Evolutionary conservation across 2,113 vertebrate species (phyloP).

Genomic region (Oxyura jamaicensis): DNA sequence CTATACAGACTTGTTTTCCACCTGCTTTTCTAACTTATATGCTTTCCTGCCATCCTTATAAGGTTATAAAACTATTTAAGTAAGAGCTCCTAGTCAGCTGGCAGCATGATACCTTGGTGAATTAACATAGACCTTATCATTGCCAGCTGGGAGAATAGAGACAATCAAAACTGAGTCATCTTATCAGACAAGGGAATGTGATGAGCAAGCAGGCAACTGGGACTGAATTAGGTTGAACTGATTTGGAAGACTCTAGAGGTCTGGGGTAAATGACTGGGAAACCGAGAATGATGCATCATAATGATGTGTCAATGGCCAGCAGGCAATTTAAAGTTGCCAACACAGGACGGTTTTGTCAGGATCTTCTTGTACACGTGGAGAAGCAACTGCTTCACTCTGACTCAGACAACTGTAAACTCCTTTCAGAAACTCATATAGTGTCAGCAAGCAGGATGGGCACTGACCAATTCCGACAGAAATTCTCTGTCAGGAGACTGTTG

Average conservation of each 20-base stretch:
- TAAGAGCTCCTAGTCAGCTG: background rate
- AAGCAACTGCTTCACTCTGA: background rate
- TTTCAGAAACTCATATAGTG: background rate
- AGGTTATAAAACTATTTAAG: background rate
- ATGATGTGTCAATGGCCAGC: background rate
- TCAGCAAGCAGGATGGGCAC: background rate
- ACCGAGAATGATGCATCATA: background rate
- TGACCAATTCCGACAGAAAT: background rate
- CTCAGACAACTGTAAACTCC: background rate
- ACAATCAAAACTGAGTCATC: background rate
- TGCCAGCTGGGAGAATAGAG: background rate
- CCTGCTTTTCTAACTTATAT: background rate
- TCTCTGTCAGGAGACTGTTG: background rate
- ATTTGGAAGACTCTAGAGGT: background rate
- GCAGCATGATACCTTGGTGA: background rate
- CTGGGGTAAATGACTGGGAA: background rate
- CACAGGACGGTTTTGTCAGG: background rate
- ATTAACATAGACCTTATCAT: background rate
- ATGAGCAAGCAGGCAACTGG: fast-evolving
- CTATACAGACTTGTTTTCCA: background rate
- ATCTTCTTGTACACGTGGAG: background rate
- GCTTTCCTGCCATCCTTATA: background rate
- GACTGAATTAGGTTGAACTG: background rate
- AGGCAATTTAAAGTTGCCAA: background rate
- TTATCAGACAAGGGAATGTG: background rate